Base-by-base conservation (phyloP, 2,113 vertebrate genomes). In the Cyprinodon tularosa region DNA sequence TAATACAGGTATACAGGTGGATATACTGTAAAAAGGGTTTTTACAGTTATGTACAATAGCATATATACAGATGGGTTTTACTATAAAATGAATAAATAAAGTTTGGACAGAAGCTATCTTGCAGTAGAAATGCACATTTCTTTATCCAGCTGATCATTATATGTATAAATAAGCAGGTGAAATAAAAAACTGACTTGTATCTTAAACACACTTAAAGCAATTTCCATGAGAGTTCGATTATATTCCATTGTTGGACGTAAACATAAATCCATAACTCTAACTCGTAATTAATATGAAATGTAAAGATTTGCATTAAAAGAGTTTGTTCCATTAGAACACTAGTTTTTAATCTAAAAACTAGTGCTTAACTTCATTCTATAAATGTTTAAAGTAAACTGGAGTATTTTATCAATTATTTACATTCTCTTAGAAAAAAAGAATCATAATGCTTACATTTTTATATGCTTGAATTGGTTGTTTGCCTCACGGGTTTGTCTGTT, bases 391-490 rank as follows among this genome's bases (percentile, higher is more conserved):
- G 50, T 17, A 57, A n/a, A 57, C 20, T 20, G 17, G 10, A 8
- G 50, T 57, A 57, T 57, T 57, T 57, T 7, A 57, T 57, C 17
- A 53, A 53, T 53, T 57, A 57, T 57, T 57, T n/a, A 57, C 17
- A 57, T 20, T 9, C 50, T 29, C 17, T 9, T 42, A 5, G 3
- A 57, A 14, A 20, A 57, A 57, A 57, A 57, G 6, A 57, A n/a
- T 57, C 50, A 7, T 12, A 65, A 64, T 47, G 42, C 38, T 50
- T 67, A 14, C 66, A 53, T 61, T 62, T 81, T 53, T 48, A 7
- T n/a, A 14, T 57, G 50, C 20, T 73, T 72, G 64, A 29, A 29
- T 29, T 71, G 22, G 71, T 39, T 53, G 62, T 76, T 65, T 73
- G 71, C 42, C 66, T 78, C 62, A 15, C 0, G 44, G 68, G 45